Percentiles rank a stretch among this genome's conserved stretches.
These are phyloP conservation scores for Callorhinus ursinus DNA, from an alignment of 2,113 vertebrate genomes.

Conservation along the genomic window DNA sequence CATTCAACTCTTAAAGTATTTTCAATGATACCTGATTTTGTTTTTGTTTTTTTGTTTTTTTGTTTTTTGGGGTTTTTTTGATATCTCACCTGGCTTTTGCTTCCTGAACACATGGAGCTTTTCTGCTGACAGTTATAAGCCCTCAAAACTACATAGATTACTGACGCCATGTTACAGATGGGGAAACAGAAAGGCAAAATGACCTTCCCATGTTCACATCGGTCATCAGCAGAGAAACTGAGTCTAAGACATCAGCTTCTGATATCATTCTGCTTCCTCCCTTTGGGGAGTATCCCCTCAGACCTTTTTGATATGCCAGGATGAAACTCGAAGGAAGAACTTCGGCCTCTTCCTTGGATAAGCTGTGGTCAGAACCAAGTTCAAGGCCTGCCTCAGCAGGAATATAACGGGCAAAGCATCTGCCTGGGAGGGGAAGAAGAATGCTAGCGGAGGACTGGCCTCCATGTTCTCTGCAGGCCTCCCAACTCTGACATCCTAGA, in stretches of 20 bases:
- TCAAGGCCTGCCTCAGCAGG: background rate
- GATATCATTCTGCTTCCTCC: background rate
- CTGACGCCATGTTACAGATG: background rate
- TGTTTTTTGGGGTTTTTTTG: background rate
- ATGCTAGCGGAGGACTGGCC: background rate
- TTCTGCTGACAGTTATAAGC: background rate
- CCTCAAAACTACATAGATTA: background rate
- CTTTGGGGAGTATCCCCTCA: background rate
- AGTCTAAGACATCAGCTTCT: background rate
- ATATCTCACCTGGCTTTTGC: background rate
- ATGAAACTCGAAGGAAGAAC: background rate
- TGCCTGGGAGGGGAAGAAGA: background rate
- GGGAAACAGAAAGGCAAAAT: background rate
- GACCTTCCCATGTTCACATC: background rate
- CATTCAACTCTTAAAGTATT: background rate
- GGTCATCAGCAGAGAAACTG: background rate
- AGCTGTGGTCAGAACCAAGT: background rate
- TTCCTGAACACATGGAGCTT: background rate
- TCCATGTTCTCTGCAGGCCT: background rate
- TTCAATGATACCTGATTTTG: background rate
- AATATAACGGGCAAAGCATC: background rate
- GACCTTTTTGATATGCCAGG: background rate
- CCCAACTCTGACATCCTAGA: background rate
- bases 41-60: background rate
- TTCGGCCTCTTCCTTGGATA: background rate